Percentiles rank a stretch among this genome's conserved stretches.
Conservation (phyloP, 2,113 vertebrate genomes). For the Podiceps cristatus region DNA sequence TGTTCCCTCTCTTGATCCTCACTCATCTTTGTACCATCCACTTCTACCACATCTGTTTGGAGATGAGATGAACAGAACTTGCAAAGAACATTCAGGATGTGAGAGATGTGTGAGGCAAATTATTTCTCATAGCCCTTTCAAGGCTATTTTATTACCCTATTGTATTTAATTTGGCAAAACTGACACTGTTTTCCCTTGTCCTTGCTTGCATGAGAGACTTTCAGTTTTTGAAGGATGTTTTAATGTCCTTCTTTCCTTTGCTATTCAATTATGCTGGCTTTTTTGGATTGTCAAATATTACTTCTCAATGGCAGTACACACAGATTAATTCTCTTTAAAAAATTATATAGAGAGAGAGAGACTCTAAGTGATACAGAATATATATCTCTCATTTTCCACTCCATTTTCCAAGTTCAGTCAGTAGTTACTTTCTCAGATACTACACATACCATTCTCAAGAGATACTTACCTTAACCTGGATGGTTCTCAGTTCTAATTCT, state of each 20-base stretch:
- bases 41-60: background rate
- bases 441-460: background rate
- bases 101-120: background rate
- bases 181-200: background rate
- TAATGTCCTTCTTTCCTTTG: background rate
- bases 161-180: background rate
- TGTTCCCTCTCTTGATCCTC: background rate
- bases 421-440: background rate
- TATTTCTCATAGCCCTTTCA: background rate
- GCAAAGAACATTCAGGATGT: background rate
- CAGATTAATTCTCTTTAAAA: background rate
- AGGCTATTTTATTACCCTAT: background rate
- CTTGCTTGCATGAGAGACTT: background rate
- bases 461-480: conserved; percentile 84
- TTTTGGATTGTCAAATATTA: background rate
- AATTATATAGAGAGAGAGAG: background rate
- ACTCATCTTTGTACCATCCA: background rate
- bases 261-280: background rate
- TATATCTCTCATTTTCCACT: background rate
- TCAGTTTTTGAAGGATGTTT: background rate
- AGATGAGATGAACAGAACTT: background rate
- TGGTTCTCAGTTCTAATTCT: conserved; percentile 84
- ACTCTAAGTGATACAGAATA: background rate
- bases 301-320: background rate
- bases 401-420: background rate